Base-by-base conservation (phyloP, 1,140 invertebrate species). In the Phenacoccus solenopsis region DNA sequence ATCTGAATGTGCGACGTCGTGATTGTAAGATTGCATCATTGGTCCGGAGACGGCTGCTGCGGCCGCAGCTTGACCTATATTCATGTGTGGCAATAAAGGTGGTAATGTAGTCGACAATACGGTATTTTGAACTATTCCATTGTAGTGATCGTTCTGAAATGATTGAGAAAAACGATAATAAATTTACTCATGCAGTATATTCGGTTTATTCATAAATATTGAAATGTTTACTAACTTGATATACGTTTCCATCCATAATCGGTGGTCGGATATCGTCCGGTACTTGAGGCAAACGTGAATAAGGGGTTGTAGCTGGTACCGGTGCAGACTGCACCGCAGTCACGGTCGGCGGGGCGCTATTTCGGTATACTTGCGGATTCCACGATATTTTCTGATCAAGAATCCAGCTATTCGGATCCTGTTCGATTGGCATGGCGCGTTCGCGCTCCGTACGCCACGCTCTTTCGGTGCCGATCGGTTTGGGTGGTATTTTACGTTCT, bases 401-500 rank as follows among this genome's bases (percentile, higher is more conserved):
- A 10, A 49, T 69, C 68, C 68, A 69, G 22, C 59, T 64, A 64
- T 27, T 27, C 59, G 59, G 59, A n/a, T 69, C 68, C 1, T 69
- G 27, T 13, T 49, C 30, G 1, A 32, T n/a, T 16, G 68, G 30
- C 68, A 69, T 73, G 7, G 59, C 10, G 22, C 59, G 59, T 24
- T 64, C 59, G 22, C 59, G 59, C 9, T 64, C 59, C 12, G 59
- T 25, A 69, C 76, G 76, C 77, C 77, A 78, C 27, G 76, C 75
- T 32, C 75, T 32, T 68, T 76, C 75, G 16, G 75, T 90, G 73
- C 89, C 89, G 75, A 90, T 90, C 21, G 89, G 88, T 7, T 87
- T 84, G 28, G 87, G 87, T n/a, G 73, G 73, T 73, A 85, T 83
- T 75, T 90, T 89, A 49, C 88, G 82, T 74, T 88, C 86, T 75